These are phyloP conservation scores for Ceratina calcarata DNA, from an alignment of 1,140 invertebrate species.

Conservation along the genomic window DNA sequence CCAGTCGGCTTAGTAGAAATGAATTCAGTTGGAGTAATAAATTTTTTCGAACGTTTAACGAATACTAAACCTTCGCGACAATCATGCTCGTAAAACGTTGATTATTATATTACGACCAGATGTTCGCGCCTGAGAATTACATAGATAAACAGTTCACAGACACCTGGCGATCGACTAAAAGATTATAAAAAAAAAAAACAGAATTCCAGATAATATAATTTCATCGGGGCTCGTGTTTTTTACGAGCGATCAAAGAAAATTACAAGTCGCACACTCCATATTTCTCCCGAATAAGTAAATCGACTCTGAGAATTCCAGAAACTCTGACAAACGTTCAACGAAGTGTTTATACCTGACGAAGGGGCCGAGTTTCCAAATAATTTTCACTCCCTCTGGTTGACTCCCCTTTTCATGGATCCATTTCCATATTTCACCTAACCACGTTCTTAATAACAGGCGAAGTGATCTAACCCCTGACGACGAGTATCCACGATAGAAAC, in stretches of 20 bases:
- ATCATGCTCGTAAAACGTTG: constrained; percentile 27
- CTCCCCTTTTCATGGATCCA: constrained; percentile 3
- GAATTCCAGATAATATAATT: not conserved
- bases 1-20: not conserved
- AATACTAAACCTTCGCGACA: no score
- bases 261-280: not conserved
- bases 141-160: no score
- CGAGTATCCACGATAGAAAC: no score
- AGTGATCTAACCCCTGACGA: no score
- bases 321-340: not conserved
- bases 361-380: not conserved
- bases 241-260: not conserved
- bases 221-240: not conserved
- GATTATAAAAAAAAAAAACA: not conserved
- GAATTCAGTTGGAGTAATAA: constrained; percentile 26
- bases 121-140: no score
- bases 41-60: not conserved
- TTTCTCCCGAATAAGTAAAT: not conserved
- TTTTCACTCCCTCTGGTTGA: not conserved
- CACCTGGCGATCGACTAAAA: no score
- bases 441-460: not conserved
- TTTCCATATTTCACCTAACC: constrained; percentile 16
- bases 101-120: constrained; percentile 6
- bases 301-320: not conserved
- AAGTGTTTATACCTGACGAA: no score